Evolutionary conservation across 2,888 invertebrate species (phyloP), one percentile per base, ranked within the genome.

Genomic region (Flabesymbios commensalis): DNA sequence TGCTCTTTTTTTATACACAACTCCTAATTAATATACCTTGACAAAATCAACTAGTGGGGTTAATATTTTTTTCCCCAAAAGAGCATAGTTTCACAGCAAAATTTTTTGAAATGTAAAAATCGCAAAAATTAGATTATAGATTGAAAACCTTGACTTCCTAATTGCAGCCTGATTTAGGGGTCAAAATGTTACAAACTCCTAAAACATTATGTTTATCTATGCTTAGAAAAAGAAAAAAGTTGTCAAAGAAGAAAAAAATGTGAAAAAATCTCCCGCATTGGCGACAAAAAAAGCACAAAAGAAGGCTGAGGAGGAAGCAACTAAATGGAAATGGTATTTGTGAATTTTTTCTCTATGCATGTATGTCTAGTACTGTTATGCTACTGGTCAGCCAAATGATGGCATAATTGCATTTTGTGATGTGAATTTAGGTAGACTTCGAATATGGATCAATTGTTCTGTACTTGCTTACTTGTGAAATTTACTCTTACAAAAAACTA

Each of bases 261-360:
- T 72, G 59, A 71, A 65, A 56, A 70, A 70, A 59, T 65, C 48
- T 2, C 67, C 36, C 2, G 51, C n/a, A n/a, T n/a, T 61, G 42
- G 74, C 72, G 61, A 65, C 64, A 54, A 55, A 51, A 14, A 71
- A 67, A 45, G 68, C 67, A 32, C 57, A 48, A n/a, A 59, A 62
- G 52, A 68, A 69, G 55, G 65, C 67, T 24, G 79, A 80, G 60
- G 76, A 76, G 57, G 81, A 81, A 47, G 82, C 83, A 56, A 68
- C 48, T 2, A 71, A 70, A 48, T 65, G 65, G 67, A 61, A 68
- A 61, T 70, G 67, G 65, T 67, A 36, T 47, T 49, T 22, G 29
- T n/a, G 28, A 29, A 29, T 43, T 33, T 39, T n/a, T 31, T 10
- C 36, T 17, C 22, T 29, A 31, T 28, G 14, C 7, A n/a, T n/a